These are phyloP conservation scores for Cyclina sinensis DNA, from an alignment of 1,140 invertebrate species.

Conservation along the genomic window DNA sequence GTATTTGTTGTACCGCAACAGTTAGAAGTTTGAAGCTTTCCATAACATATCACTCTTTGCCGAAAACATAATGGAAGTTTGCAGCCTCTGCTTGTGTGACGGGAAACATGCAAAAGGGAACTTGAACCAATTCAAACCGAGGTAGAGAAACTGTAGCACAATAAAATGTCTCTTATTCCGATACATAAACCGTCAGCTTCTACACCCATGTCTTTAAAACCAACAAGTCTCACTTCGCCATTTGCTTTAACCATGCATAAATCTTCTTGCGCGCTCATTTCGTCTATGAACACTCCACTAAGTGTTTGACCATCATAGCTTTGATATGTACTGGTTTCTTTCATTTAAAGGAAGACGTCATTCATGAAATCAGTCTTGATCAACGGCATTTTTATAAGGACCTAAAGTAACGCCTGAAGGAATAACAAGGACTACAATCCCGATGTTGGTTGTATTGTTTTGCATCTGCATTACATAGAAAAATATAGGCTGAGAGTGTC, in stretches of 20 bases:
- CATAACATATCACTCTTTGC: too few relatives aligned
- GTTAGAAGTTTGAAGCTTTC: too few relatives aligned
- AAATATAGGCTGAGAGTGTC: neutral
- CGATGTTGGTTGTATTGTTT: too few relatives aligned
- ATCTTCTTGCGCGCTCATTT: neutral
- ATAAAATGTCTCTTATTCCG: neutral
- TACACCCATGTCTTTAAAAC: neutral
- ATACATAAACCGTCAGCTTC: neutral
- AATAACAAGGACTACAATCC: neutral
- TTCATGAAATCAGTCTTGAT: neutral
- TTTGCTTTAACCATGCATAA: neutral
- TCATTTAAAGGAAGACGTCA: neutral
- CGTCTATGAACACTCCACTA: neutral
- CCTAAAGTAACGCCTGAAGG: neutral
- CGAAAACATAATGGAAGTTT: too few relatives aligned
- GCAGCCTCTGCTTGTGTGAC: too few relatives aligned
- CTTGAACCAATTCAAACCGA: too few relatives aligned
- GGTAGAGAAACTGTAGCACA: too few relatives aligned
- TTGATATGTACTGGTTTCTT: neutral
- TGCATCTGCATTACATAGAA: neutral
- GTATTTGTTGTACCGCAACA: too few relatives aligned
- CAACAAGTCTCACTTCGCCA: neutral
- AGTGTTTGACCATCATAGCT: neutral
- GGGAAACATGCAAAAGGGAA: too few relatives aligned
- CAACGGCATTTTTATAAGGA: neutral